These are phyloP conservation scores for Micrasema longulum DNA, from an alignment of 1,140 invertebrate genomes.

Conservation along the genomic window DNA sequence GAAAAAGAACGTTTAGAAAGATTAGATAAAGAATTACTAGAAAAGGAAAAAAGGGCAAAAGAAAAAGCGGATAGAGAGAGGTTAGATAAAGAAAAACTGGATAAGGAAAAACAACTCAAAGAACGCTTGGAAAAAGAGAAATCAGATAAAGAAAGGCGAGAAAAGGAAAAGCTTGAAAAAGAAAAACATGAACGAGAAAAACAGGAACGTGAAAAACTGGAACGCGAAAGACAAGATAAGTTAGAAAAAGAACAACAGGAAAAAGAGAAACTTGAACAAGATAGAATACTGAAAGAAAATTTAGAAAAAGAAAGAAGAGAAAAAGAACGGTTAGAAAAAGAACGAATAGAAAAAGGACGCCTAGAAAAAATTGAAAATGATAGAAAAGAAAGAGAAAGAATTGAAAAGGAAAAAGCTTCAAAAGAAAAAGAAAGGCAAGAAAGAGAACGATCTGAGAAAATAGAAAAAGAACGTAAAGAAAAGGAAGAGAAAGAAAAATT, in stretches of 20 bases:
- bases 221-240: slow-evolving; percentile 43
- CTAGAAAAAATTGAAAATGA: slow-evolving; percentile 61
- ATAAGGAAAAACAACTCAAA: slow-evolving; percentile 61
- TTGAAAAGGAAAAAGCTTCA: slow-evolving; percentile 49
- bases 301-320: slow-evolving; percentile 46
- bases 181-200: slow-evolving; percentile 41
- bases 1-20: slow-evolving; percentile 59
- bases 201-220: slow-evolving; percentile 37
- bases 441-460: slow-evolving; percentile 57
- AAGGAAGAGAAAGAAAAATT: slow-evolving; percentile 52
- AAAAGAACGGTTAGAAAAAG: slow-evolving; percentile 55
- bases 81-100: slow-evolving; percentile 57
- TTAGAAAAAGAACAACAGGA: slow-evolving; percentile 44
- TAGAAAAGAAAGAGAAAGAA: slow-evolving; percentile 67
- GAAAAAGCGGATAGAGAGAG: slow-evolving; percentile 58
- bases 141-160: slow-evolving; percentile 46
- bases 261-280: slow-evolving; percentile 26
- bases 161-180: slow-evolving; percentile 52
- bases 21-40: slow-evolving; percentile 33
- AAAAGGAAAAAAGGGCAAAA: slow-evolving; percentile 57
- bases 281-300: slow-evolving; percentile 55
- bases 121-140: slow-evolving; percentile 61
- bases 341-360: slow-evolving; percentile 61
- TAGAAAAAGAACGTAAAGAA: slow-evolving; percentile 61
- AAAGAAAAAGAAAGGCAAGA: slow-evolving; percentile 54